Evolutionary conservation across 2,113 vertebrate species (phyloP), one percentile per base, ranked within the genome.

Genomic region (Terrapene triunguis): DNA sequence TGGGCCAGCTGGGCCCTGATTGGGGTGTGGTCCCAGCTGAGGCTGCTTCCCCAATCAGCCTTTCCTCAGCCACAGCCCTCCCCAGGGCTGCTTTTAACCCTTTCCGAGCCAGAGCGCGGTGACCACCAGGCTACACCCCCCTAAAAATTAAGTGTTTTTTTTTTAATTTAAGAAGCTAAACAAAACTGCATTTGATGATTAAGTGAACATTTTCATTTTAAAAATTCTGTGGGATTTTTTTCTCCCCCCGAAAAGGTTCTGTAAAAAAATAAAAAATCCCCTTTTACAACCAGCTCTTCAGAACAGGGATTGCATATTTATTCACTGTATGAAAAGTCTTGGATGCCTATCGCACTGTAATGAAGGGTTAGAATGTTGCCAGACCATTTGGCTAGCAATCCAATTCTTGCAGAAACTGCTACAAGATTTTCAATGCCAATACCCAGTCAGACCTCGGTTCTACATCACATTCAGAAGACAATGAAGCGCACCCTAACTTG

Each of bases 401-500:
- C 47, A 80, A 7, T 85, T 57, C 55, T 85, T 32, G 10, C 25
- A 38, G 24, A 54, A 85, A 80, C 17, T 82, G 50, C 53, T 27
- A 88, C 74, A 88, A 55, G 7, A 12, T n/a, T 50, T 74, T 83
- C 38, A 87, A 57, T 8, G 2, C 65, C 93, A 21, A 51, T 29
- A 69, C 0, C 0, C n/a, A 91, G 19, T 38, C n/a, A 76, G n/a
- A 9, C 32, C 90, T 69, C n/a, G 84, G 72, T 4, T 88, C 91
- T 10, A 13, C 55, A 93, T 74, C 35, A 14, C 48, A 85, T 92
- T 92, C 42, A 80, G 82, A 94, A 32, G 6, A 3, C 24, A n/a
- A 90, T n/a, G 29, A 14, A 17, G 4, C 32, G 27, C 0, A 0
- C 35, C 84, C 24, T 65, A 0, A 0, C 24, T 88, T 89, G 29